These are phyloP conservation scores for Schlechtendalia chinensis DNA, from an alignment of 1,140 invertebrate species.

Conservation along the genomic window DNA sequence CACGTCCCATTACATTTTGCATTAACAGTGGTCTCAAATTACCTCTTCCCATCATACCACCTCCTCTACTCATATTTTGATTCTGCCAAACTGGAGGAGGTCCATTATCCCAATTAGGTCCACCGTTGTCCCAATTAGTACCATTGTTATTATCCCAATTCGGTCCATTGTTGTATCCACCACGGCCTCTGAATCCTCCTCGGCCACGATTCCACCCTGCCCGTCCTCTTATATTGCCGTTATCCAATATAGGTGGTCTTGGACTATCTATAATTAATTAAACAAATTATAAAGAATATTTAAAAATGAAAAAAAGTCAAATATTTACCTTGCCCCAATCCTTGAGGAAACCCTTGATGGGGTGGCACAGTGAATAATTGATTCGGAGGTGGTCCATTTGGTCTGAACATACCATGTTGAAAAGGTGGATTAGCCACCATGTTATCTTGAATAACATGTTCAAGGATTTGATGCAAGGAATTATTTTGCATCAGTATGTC, in stretches of 20 bases:
- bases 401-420: slow-evolving; percentile 51
- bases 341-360: slow-evolving; percentile 43
- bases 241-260: slow-evolving; percentile 19
- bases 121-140: slow-evolving; percentile 26
- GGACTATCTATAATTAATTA: slow-evolving; percentile 25
- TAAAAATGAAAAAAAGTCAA: too few species aligned
- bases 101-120: slow-evolving; percentile 41
- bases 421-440: slow-evolving; percentile 39
- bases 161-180: slow-evolving; percentile 16
- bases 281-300: neutral
- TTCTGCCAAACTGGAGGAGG: slow-evolving; percentile 27
- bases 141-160: slow-evolving; percentile 35
- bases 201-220: slow-evolving; percentile 40
- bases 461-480: slow-evolving; percentile 47
- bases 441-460: slow-evolving; percentile 35
- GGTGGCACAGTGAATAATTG: slow-evolving; percentile 56
- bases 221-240: slow-evolving; percentile 27
- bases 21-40: slow-evolving; percentile 43
- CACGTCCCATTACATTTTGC: slow-evolving; percentile 27
- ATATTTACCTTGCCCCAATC: slow-evolving; percentile 26
- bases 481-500: slow-evolving; percentile 47
- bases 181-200: slow-evolving; percentile 41
- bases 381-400: slow-evolving; percentile 56
- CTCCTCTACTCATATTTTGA: slow-evolving; percentile 33
- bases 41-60: slow-evolving; percentile 45